Conservation (phyloP, 2,113 vertebrate species). For the Oplegnathus fasciatus region DNA sequence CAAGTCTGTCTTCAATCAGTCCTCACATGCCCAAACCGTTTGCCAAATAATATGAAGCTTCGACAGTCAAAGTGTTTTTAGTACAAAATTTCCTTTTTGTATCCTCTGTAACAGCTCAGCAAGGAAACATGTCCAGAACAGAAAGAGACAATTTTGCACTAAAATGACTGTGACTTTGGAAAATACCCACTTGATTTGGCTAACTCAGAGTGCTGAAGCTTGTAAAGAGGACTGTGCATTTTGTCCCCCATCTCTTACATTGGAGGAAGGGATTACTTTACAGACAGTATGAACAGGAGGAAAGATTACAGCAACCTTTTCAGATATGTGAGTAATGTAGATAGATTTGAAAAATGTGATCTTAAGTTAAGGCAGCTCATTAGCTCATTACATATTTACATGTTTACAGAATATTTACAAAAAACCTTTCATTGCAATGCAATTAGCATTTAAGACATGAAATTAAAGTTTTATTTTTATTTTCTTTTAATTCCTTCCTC, state of each 20-base stretch:
- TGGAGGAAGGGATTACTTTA: neutral
- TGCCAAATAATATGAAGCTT: neutral
- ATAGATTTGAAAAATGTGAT: neutral
- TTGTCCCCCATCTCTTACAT: neutral
- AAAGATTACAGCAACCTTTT: neutral
- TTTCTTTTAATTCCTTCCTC: neutral
- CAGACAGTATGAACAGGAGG: neutral
- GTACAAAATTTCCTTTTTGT: neutral
- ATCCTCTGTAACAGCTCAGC: neutral
- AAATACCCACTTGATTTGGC: neutral
- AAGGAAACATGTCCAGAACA: conserved; percentile 1
- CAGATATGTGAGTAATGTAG: too few species aligned
- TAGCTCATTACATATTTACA: neutral
- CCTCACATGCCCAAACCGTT: neutral
- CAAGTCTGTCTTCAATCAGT: neutral
- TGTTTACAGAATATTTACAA: neutral
- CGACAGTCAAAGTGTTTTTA: too few species aligned
- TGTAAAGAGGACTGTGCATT: neutral
- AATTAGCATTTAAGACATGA: neutral
- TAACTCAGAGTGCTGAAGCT: too few species aligned
- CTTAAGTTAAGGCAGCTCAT: neutral
- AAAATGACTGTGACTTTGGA: neutral
- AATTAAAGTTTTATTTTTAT: neutral
- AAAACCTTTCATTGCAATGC: neutral
- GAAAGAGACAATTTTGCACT: neutral